phyloP scores from a whole-genome alignment of 2,113 vertebrate genomes.

The Silurus glanis region DNA sequence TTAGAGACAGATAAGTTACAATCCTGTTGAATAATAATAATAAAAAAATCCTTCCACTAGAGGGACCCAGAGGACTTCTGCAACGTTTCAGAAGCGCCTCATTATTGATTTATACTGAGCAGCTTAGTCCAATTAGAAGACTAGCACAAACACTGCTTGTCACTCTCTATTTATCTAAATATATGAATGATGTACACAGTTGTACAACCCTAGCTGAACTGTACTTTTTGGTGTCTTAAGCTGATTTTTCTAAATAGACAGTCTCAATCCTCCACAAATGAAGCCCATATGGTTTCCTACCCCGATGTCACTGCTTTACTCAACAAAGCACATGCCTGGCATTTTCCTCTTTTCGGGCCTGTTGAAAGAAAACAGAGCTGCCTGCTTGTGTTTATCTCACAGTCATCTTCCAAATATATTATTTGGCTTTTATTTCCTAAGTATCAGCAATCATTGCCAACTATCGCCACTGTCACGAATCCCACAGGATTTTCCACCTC shows the following conservation, averaged over 20 bases:
- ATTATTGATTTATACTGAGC: not conserved
- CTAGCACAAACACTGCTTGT: not conserved
- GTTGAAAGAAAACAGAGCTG: slow-evolving; percentile 53
- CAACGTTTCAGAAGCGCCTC: not conserved
- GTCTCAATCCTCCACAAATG: slow-evolving; percentile 29
- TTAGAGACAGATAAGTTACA: not conserved
- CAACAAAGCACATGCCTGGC: slow-evolving; percentile 50
- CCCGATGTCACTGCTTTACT: slow-evolving; percentile 33
- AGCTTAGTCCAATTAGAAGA: not conserved
- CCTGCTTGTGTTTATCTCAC: slow-evolving; percentile 58
- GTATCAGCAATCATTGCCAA: slow-evolving; percentile 53
- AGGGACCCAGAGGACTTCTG: slow-evolving; percentile 7
- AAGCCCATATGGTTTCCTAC: slow-evolving; percentile 44
- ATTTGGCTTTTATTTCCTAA: slow-evolving; percentile 52
- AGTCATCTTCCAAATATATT: slow-evolving; percentile 44
- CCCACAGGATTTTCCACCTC: slow-evolving; percentile 63
- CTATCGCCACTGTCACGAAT: slow-evolving; percentile 61
- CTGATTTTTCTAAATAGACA: slow-evolving; percentile 27
- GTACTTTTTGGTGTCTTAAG: slow-evolving; percentile 20
- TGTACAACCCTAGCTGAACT: slow-evolving; percentile 13
- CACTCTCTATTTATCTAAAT: not conserved
- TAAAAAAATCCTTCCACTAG: slow-evolving; percentile 18
- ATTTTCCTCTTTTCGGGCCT: slow-evolving; percentile 41
- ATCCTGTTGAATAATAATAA: not conserved
- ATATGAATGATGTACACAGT: not conserved